phyloP scores from a whole-genome alignment of 2,888 invertebrate genomes.

The Drosophila fungiperda region DNA sequence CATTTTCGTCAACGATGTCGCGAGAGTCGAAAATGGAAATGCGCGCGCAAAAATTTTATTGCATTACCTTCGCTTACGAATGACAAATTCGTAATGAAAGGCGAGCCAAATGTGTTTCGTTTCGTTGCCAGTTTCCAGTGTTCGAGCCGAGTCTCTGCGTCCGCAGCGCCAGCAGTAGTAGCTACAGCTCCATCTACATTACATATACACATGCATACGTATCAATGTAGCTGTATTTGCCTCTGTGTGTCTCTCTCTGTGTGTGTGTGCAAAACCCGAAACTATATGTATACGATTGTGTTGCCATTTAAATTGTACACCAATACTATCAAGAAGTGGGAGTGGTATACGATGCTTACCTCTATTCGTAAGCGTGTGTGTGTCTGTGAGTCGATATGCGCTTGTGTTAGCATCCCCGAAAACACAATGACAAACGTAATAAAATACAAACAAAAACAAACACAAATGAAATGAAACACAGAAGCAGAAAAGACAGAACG shows the following conservation, averaged over 20 bases:
- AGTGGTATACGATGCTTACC: constrained; percentile 74
- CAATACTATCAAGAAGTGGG: constrained; percentile 68
- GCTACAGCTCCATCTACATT: constrained; percentile 51
- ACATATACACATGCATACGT: constrained; percentile 52
- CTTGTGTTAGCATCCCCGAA: constrained; percentile 71
- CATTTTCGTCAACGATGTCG: constrained; percentile 51
- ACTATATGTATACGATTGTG: constrained; percentile 69
- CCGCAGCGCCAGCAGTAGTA: constrained; percentile 42
- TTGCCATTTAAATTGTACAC: constrained; percentile 75
- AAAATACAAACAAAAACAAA: constrained; percentile 68
- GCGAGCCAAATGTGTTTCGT: constrained; percentile 77
- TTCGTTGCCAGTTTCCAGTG: constrained; percentile 72
- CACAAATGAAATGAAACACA: constrained; percentile 69
- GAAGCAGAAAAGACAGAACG: constrained; percentile 67
- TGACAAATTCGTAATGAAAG: constrained; percentile 85
- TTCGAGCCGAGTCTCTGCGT: constrained; percentile 51
- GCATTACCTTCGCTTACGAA: constrained; percentile 84
- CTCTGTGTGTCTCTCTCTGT: constrained; percentile 23
- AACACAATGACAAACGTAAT: constrained; percentile 79
- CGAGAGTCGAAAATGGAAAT: constrained; percentile 66
- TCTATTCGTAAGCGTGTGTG: constrained; percentile 30
- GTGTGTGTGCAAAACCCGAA: constrained; percentile 80
- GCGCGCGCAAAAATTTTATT: constrained; percentile 82
- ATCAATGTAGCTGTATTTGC: constrained; percentile 35
- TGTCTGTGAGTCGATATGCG: constrained; percentile 23